These are phyloP conservation scores for Ceuthmochares aereus DNA, from an alignment of 2,113 vertebrate species.

Conservation along the genomic window DNA sequence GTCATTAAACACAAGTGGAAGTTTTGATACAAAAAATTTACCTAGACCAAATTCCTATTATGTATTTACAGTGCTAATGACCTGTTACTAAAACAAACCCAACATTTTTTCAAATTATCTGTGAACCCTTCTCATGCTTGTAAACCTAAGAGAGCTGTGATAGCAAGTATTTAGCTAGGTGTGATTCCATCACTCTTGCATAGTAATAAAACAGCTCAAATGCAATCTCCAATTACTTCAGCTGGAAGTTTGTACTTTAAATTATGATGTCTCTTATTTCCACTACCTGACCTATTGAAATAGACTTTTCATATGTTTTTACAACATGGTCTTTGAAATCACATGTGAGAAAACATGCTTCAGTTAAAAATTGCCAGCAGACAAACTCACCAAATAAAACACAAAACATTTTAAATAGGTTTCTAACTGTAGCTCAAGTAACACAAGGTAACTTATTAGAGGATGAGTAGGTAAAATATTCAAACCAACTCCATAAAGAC, in stretches of 20 bases:
- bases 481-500: neutral
- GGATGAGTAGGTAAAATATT: neutral
- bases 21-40: neutral
- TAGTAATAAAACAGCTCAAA: neutral
- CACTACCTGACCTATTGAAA: neutral
- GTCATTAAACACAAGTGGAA: neutral
- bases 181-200: neutral
- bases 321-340: neutral
- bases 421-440: neutral
- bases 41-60: neutral
- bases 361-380: neutral
- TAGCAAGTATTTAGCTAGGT: neutral
- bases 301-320: neutral
- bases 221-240: neutral
- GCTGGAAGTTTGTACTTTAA: neutral
- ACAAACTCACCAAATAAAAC: neutral
- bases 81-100: neutral
- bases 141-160: neutral
- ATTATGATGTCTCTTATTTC: neutral
- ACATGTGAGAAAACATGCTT: neutral
- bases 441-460: neutral
- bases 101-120: neutral
- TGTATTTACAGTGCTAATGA: neutral
- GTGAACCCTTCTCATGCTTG: neutral
- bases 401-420: neutral